A percentile compares a stretch with the other conserved stretches of the same genome.
Evolutionary conservation across 1,140 invertebrate genomes (phyloP).

Genomic region (Cotesia vestalis): DNA sequence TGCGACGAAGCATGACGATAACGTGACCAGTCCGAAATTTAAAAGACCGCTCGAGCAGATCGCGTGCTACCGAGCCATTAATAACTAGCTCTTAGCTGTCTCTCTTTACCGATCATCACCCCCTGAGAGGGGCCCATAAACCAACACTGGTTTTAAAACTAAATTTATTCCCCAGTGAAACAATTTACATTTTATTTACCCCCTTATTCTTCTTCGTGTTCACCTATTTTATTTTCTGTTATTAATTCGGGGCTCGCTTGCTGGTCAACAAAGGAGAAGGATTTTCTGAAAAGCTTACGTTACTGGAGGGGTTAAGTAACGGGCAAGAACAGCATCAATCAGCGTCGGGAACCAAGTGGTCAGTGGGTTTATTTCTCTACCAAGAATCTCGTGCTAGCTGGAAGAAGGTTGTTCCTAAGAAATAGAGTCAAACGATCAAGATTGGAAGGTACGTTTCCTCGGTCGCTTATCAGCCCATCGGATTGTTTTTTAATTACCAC

Average conservation of each 20-base stretch:
- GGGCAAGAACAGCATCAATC: slow-evolving; percentile 13
- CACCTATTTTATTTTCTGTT: neutral
- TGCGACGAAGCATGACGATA: too few species aligned
- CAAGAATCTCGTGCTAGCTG: neutral
- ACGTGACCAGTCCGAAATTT: slow-evolving; percentile 39
- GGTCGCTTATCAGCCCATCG: slow-evolving; percentile 39
- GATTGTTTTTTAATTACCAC: slow-evolving; percentile 52
- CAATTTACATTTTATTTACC: slow-evolving; percentile 53
- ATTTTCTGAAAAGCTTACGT: neutral
- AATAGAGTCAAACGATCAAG: slow-evolving; percentile 37
- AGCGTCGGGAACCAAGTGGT: slow-evolving; percentile 9
- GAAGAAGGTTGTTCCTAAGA: neutral
- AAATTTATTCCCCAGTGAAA: slow-evolving; percentile 48
- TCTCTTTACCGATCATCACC: slow-evolving; percentile 33
- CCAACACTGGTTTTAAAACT: slow-evolving; percentile 11
- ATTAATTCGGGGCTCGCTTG: neutral
- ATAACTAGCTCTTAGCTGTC: slow-evolving; percentile 48
- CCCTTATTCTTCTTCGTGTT: slow-evolving; percentile 1
- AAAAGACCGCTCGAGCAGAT: slow-evolving; percentile 54
- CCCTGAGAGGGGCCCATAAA: slow-evolving; percentile 20
- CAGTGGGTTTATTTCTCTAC: neutral
- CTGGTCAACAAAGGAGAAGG: neutral
- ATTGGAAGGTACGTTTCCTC: slow-evolving; percentile 39
- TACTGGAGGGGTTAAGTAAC: neutral
- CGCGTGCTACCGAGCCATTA: slow-evolving; percentile 56